Percentiles rank a stretch among this genome's conserved stretches.
Evolutionary conservation across 1,140 invertebrate species (phyloP).

Genomic region (Papilio dardanus): DNA sequence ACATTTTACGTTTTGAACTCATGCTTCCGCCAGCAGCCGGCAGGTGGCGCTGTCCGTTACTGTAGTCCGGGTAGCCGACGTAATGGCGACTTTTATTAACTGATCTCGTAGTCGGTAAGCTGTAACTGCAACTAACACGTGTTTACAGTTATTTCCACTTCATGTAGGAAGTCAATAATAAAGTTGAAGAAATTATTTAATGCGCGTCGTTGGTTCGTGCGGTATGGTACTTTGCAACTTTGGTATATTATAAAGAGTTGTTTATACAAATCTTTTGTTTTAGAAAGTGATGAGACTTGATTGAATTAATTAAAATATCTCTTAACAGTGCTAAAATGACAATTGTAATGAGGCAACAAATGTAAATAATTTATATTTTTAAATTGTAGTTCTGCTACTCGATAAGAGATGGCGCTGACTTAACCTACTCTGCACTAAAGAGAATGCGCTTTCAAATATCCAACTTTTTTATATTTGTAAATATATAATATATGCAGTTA

Average conservation of each 20-base stretch:
- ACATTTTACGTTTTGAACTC: neutral
- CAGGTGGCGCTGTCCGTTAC: neutral
- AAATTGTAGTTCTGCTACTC: too few species aligned
- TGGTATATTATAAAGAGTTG: neutral
- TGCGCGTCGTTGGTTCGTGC: neutral
- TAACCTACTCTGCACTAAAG: too few species aligned
- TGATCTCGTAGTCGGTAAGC: neutral
- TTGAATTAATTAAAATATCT: neutral
- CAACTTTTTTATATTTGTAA: too few species aligned
- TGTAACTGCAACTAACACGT: conserved; percentile 9
- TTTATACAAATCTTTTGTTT: neutral
- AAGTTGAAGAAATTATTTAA: neutral
- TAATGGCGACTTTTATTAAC: neutral
- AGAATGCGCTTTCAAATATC: too few species aligned
- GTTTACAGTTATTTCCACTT: conserved; percentile 29
- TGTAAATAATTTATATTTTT: too few species aligned
- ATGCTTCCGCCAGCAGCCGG: neutral
- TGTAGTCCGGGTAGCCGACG: neutral
- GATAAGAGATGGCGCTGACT: too few species aligned
- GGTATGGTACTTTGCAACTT: neutral
- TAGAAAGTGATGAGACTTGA: neutral
- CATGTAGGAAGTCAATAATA: neutral
- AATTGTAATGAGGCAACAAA: neutral
- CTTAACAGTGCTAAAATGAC: too few species aligned
- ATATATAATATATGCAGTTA: too few species aligned